phyloP scores from a whole-genome alignment of 2,113 vertebrate species.

The Gavialis gangeticus region DNA sequence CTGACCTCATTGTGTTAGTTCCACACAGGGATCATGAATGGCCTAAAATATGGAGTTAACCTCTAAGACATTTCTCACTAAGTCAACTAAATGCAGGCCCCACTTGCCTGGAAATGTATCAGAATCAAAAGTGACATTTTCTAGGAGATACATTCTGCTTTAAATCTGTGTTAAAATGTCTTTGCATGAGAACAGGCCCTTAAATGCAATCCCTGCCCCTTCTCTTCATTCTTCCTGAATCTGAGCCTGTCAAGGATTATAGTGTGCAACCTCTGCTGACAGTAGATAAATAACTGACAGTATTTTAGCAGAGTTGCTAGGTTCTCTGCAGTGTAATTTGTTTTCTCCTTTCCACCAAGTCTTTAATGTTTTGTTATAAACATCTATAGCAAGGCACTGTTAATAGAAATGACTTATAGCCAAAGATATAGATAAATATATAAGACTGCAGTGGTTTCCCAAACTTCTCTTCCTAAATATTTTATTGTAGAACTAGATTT shows the following conservation, averaged over 20 bases:
- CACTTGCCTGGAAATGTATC: constrained; percentile 35
- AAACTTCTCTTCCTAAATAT: constrained; percentile 38
- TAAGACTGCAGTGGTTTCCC: background rate
- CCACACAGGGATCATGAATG: background rate
- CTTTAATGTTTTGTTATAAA: constrained; percentile 75
- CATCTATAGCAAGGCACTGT: constrained; percentile 37
- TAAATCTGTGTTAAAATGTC: constrained; percentile 70
- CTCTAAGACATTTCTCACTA: constrained; percentile 44
- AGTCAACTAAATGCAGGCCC: constrained; percentile 43
- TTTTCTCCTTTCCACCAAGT: constrained; percentile 71
- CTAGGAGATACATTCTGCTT: constrained; percentile 57
- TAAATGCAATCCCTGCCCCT: constrained; percentile 43
- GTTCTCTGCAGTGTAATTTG: constrained; percentile 75
- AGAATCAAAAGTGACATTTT: constrained; percentile 62
- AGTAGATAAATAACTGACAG: constrained; percentile 75
- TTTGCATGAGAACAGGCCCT: constrained; percentile 64
- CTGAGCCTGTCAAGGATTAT: constrained; percentile 61
- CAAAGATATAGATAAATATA: constrained; percentile 19
- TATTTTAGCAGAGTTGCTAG: constrained; percentile 70
- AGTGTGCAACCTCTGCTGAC: constrained; percentile 68
- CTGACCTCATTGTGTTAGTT: constrained; percentile 48
- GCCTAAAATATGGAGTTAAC: constrained; percentile 40
- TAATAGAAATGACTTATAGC: constrained; percentile 70
- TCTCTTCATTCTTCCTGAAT: constrained; percentile 42
- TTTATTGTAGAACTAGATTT: background rate